Conservation (phyloP, 2,113 vertebrate species). For the Ifrita kowaldi region DNA sequence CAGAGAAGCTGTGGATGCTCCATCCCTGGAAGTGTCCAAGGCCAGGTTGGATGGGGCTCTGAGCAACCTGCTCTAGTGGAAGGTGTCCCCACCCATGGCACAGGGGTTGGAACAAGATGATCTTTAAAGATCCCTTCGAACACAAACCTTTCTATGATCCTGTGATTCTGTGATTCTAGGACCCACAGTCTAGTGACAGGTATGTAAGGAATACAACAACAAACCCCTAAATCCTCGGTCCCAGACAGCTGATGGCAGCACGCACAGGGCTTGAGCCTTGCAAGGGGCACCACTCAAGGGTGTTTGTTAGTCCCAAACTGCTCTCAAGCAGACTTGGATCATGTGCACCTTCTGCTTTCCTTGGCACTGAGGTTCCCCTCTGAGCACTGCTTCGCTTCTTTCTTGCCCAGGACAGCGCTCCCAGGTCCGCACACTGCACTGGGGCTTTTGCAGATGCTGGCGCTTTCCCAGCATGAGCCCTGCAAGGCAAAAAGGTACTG, state of each 20-base stretch:
- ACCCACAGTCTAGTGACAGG: background rate
- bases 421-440: background rate
- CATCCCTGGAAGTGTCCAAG: background rate
- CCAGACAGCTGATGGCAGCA: fast-evolving
- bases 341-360: background rate
- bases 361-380: background rate
- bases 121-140: background rate
- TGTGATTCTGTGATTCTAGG: background rate
- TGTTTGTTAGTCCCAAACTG: background rate
- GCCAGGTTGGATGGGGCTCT: background rate
- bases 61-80: too few relatives aligned
- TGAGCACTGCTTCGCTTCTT: background rate
- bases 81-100: background rate
- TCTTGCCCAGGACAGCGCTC: background rate
- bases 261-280: background rate
- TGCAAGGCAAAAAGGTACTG: background rate
- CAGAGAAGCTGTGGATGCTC: background rate
- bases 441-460: background rate
- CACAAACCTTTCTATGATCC: background rate
- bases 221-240: background rate
- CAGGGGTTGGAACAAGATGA: background rate
- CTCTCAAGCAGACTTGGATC: background rate
- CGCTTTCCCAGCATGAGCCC: background rate
- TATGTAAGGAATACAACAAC: background rate
- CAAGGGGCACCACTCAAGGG: background rate